A percentile compares a stretch with the other conserved stretches of the same genome.
These are phyloP conservation scores for Lysandra coridon DNA, from an alignment of 2,888 invertebrate species.

Conservation along the genomic window DNA sequence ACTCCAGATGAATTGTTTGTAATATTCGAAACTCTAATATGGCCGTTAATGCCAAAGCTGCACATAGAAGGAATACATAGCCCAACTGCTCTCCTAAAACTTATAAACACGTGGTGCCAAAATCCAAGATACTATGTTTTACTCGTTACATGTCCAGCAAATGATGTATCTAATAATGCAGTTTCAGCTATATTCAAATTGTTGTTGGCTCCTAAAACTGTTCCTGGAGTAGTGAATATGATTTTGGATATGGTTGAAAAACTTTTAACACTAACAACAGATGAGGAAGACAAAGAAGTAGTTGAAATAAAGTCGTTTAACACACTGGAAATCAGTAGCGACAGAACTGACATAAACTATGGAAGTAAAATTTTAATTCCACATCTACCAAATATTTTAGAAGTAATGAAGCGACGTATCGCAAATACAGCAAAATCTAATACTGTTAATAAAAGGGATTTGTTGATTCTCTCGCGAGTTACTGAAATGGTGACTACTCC, in stretches of 20 bases:
- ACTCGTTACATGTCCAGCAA: slow-evolving; percentile 81
- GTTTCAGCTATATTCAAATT: slow-evolving; percentile 86
- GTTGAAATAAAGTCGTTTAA: slow-evolving; percentile 64
- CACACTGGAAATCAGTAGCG: slow-evolving; percentile 50
- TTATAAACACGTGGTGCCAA: slow-evolving; percentile 90
- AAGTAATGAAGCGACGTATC: slow-evolving; percentile 84
- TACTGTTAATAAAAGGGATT: slow-evolving; percentile 84
- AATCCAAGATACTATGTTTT: slow-evolving; percentile 88
- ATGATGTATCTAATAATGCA: slow-evolving; percentile 73
- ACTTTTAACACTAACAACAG: slow-evolving; percentile 83
- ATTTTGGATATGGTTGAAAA: slow-evolving; percentile 89
- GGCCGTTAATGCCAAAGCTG: slow-evolving; percentile 88
- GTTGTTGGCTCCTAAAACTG: slow-evolving; percentile 85
- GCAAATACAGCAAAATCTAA: slow-evolving; percentile 79
- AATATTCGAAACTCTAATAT: slow-evolving; percentile 88
- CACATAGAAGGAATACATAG: slow-evolving; percentile 90
- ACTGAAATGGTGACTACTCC: slow-evolving; percentile 87
- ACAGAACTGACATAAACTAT: slow-evolving; percentile 78
- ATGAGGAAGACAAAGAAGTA: slow-evolving; percentile 75
- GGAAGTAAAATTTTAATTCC: slow-evolving; percentile 88
- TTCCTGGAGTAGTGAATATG: slow-evolving; percentile 82
- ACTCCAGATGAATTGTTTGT: slow-evolving; percentile 84
- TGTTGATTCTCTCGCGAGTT: slow-evolving; percentile 87
- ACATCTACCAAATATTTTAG: slow-evolving; percentile 85
- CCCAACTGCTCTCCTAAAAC: slow-evolving; percentile 89